Evolutionary conservation across 2,888 invertebrate genomes (phyloP), one percentile per base, ranked within the genome.

Genomic region (Noctua fimbriata): DNA sequence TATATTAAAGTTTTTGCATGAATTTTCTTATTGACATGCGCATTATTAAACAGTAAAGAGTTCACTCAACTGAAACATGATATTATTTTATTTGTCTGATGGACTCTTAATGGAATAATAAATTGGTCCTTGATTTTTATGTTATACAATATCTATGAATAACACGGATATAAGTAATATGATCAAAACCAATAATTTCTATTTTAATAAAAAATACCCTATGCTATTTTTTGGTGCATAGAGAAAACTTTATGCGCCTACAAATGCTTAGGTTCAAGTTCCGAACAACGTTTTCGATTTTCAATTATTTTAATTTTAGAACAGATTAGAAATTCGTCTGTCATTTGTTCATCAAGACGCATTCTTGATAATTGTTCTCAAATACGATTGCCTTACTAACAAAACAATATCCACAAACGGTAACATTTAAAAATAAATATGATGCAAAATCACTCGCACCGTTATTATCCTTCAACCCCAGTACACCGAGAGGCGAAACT

Each of bases 401-500:
- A 41, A 21, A 65, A 24, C 7, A 14, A 44, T 2, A 28, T 0
- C 32, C 9, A 32, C 7, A n/a, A 66, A 41, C 7, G 16, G 3
- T 44, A 44, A 63, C 9, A 28, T 36, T 52, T 1, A 36, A 73
- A 79, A 73, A 36, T 10, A 44, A 76, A n/a, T 18, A 74, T 72
- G 32, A 67, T 41, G 0, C 0, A 67, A 76, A 75, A 71, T 76
- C 32, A 71, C 41, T 75, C 83, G 87, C 88, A 69, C 78, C 32
- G 69, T 81, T 79, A 58, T 72, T 78, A 58, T 79, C 36, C 85
- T 87, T 85, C 86, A 85, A 82, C 88, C 90, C 81, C 86, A 84
- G 80, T 78, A 72, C 81, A 88, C 85, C 85, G 83, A 90, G 90
- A 92, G 86, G 91, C 90, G 76, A 91, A 89, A 90, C 92, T 91